These are phyloP conservation scores for Benthosema pterotum DNA, from an alignment of 2,797 vertebrate species.

Conservation along the genomic window DNA sequence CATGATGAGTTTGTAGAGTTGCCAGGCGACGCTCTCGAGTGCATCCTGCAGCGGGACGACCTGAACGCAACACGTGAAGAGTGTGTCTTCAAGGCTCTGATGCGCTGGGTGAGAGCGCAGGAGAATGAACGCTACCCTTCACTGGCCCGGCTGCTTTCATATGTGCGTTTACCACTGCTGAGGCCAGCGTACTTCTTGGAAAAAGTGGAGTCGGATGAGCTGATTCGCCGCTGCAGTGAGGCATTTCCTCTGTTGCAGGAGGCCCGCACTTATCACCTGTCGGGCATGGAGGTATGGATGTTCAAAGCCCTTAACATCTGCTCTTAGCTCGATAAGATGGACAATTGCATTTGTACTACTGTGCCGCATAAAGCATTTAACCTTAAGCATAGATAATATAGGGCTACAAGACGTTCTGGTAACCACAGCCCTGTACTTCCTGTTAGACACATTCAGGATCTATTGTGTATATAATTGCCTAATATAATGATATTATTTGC, in stretches of 20 bases:
- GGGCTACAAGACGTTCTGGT: too few relatives aligned
- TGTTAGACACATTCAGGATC: too few relatives aligned
- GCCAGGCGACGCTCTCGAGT: slow-evolving; percentile 81
- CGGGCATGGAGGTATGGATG: slow-evolving; percentile 88
- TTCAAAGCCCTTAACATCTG: background rate
- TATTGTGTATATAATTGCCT: too few relatives aligned
- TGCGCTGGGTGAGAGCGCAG: slow-evolving; percentile 88
- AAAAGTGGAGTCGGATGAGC: slow-evolving; percentile 88
- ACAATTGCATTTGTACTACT: too few relatives aligned
- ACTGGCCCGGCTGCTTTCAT: slow-evolving; percentile 81
- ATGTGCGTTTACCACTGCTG: slow-evolving; percentile 89
- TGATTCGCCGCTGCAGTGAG: slow-evolving; percentile 88
- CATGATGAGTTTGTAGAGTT: slow-evolving; percentile 90
- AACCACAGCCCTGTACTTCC: too few relatives aligned
- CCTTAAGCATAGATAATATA: too few relatives aligned
- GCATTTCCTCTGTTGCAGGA: slow-evolving; percentile 92
- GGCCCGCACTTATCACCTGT: slow-evolving; percentile 90
- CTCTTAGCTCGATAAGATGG: too few relatives aligned
- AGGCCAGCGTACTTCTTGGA: slow-evolving; percentile 95
- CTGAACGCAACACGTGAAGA: slow-evolving; percentile 89
- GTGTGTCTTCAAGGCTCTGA: slow-evolving; percentile 89
- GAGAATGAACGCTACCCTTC: slow-evolving; percentile 77
- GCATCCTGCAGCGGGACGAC: slow-evolving; percentile 87
- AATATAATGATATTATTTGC: too few relatives aligned
- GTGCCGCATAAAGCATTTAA: too few relatives aligned